Evolutionary conservation across 2,797 vertebrate species (phyloP).

Genomic region (Cynodonichthys magdalenae): DNA sequence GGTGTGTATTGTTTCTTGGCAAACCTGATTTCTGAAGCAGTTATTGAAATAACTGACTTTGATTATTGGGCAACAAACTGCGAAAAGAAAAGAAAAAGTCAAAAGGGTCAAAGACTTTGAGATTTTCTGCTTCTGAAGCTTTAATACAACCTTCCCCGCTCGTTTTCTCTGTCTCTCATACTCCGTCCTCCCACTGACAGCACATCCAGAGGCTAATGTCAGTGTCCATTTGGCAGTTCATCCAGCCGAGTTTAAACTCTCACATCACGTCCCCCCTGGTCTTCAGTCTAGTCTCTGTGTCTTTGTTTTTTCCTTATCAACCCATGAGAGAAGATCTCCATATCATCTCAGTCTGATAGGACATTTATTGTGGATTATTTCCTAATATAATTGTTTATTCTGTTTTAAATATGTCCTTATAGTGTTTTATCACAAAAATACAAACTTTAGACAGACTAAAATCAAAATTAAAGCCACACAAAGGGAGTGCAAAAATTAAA

Average conservation of each 20-base stretch:
- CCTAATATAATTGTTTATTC: background rate
- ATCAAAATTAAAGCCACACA: background rate
- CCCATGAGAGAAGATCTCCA: background rate
- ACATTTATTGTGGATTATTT: conserved; percentile 1
- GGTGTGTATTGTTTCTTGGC: background rate
- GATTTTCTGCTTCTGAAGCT: background rate
- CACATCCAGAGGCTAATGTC: conserved; percentile 9
- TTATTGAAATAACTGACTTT: background rate
- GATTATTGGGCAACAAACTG: fast-evolving
- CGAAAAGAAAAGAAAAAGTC: background rate
- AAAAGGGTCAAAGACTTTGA: background rate
- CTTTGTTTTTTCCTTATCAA: background rate
- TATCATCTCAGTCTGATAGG: conserved; percentile 4
- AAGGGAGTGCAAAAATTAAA: background rate
- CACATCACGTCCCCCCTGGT: conserved; percentile 10
- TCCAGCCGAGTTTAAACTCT: conserved; percentile 8
- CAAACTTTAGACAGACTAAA: background rate
- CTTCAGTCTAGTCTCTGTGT: conserved; percentile 2
- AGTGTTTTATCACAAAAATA: background rate
- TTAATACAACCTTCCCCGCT: conserved; percentile 5
- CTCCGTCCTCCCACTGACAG: background rate
- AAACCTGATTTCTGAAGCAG: background rate
- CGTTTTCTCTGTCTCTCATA: background rate
- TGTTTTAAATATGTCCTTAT: background rate
- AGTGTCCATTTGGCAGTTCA: conserved; percentile 15